Evolutionary conservation across 2,797 vertebrate genomes (phyloP).

Genomic region (Cheirogaleus major): DNA sequence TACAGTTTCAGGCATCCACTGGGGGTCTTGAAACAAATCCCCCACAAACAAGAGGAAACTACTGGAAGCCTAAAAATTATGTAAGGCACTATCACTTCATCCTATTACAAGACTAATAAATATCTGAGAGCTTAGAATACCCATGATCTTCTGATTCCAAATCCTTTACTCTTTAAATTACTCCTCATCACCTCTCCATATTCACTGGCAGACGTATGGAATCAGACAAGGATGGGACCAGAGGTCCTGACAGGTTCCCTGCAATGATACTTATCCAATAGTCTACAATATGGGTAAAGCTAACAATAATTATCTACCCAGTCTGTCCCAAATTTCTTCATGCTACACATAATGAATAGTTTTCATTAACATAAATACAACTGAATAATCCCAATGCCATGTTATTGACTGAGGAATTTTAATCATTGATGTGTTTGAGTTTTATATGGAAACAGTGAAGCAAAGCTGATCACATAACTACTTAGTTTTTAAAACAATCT

Average conservation of each 20-base stretch:
- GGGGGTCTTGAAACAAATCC: neutral
- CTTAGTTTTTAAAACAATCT: slow-evolving; percentile 7
- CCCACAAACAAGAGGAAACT: neutral
- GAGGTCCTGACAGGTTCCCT: neutral
- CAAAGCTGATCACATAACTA: neutral
- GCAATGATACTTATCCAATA: neutral
- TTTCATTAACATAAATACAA: neutral
- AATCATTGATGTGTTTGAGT: slow-evolving; percentile 15
- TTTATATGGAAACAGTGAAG: slow-evolving; percentile 21
- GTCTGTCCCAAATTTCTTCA: slow-evolving; percentile 13
- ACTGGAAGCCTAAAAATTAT: slow-evolving; percentile 15
- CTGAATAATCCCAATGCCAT: neutral
- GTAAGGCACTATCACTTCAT: neutral
- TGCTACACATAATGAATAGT: neutral
- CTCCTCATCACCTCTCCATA: neutral
- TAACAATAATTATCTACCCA: neutral
- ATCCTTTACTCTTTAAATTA: neutral
- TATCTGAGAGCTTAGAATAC: neutral
- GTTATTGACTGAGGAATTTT: slow-evolving; percentile 15
- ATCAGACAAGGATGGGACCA: neutral
- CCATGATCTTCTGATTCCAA: neutral
- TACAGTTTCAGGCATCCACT: neutral
- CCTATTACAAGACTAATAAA: neutral
- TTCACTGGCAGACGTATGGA: neutral
- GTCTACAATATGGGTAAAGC: neutral